These are phyloP conservation scores for Tribolium castaneum DNA, from an alignment of 1,140 invertebrate species.

Conservation along the genomic window DNA sequence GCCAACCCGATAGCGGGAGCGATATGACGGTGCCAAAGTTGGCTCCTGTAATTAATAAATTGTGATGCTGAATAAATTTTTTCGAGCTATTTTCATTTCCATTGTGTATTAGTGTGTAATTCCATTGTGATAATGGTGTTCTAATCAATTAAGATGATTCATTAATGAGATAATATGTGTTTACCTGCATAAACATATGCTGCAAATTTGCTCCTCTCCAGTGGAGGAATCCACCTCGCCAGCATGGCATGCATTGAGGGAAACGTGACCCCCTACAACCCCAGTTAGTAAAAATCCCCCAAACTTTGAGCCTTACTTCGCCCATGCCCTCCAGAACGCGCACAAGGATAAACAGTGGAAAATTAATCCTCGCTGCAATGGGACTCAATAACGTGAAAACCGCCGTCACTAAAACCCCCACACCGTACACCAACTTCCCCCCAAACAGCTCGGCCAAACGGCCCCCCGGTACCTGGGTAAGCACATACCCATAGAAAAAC, in stretches of 20 bases:
- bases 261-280: conserved; percentile 79
- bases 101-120: too few species aligned
- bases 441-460: conserved; percentile 82
- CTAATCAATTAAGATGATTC: too few species aligned
- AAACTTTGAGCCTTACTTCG: conserved; percentile 70
- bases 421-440: conserved; percentile 83
- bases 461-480: conserved; percentile 89
- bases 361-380: conserved; percentile 76
- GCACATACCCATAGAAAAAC: conserved; percentile 89
- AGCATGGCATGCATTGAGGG: conserved; percentile 86
- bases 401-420: conserved; percentile 81
- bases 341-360: conserved; percentile 79
- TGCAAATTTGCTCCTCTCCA: conserved; percentile 84
- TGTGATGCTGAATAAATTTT: too few species aligned
- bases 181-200: conserved; percentile 81
- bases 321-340: conserved; percentile 87
- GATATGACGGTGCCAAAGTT: conserved; percentile 83
- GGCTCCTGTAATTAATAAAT: conserved; percentile 64
- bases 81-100: too few species aligned
- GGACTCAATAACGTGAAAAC: conserved; percentile 82
- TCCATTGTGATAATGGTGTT: too few species aligned
- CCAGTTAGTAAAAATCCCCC: not conserved
- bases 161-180: too few species aligned
- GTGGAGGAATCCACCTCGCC: conserved; percentile 83
- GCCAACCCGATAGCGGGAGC: conserved; percentile 78